Conservation (phyloP, 2,113 vertebrate species). For the Heterotilapia buettikoferi region DNA sequence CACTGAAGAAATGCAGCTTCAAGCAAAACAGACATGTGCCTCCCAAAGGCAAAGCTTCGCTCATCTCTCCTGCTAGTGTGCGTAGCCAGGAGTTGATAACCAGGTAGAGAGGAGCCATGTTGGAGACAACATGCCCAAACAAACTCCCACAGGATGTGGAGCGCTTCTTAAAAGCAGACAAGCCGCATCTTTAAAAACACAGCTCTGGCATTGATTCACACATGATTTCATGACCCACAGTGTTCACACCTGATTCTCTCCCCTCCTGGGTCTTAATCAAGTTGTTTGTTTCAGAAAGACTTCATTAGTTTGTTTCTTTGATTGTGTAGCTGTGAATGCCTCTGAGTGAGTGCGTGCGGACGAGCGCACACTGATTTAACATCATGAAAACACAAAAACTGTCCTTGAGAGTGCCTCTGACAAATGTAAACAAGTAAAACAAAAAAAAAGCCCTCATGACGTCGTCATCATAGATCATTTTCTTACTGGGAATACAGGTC, state of each 20-base stretch:
- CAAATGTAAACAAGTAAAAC: not conserved
- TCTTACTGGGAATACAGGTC: conserved; percentile 21
- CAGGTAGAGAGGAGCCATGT: conserved; percentile 1
- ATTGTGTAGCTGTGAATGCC: conserved; percentile 18
- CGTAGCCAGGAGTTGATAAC: conserved; percentile 16
- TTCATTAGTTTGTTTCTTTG: conserved; percentile 35
- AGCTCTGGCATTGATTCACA: conserved; percentile 41
- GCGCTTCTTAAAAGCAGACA: not conserved
- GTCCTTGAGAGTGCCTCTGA: conserved; percentile 22
- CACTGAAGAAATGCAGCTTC: conserved; percentile 10
- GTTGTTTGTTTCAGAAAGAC: conserved; percentile 42
- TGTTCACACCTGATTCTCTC: conserved; percentile 54
- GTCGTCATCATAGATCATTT: not conserved
- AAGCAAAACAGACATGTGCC: not conserved
- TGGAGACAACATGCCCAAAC: conserved; percentile 1
- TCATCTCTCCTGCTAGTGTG: not conserved
- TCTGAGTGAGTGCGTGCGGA: not conserved
- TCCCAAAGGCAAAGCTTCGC: conserved; percentile 21
- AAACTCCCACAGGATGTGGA: not conserved
- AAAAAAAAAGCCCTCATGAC: not conserved
- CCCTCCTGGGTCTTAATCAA: conserved; percentile 52
- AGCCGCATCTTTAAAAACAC: conserved; percentile 3
- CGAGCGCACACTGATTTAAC: not conserved
- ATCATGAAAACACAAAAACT: not conserved
- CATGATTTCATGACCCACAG: conserved; percentile 46